phyloP scores from a whole-genome alignment of 1,140 invertebrate species.

The Gryllus bimaculatus region DNA sequence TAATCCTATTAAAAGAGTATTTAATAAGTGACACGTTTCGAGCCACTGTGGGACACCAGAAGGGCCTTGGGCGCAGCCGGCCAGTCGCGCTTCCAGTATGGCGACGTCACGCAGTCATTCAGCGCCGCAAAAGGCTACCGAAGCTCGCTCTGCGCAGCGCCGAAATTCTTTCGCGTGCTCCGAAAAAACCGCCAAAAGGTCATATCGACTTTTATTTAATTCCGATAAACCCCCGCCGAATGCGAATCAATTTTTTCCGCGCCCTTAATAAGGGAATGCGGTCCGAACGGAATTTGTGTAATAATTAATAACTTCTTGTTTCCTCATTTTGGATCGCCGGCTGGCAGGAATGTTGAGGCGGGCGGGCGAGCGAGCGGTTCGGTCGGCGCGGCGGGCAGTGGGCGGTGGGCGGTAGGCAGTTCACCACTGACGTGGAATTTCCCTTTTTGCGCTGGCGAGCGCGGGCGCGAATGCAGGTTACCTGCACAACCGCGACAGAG shows the following conservation, averaged over 20 bases:
- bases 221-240: neutral
- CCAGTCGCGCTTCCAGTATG: too few species aligned
- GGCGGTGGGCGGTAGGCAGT: neutral
- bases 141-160: too few species aligned
- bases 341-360: neutral
- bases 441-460: neutral
- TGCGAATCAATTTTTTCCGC: neutral
- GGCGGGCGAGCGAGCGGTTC: neutral
- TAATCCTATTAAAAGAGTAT: too few species aligned
- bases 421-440: neutral
- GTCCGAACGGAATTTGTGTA: neutral
- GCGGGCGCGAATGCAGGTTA: neutral
- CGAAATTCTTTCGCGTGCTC: too few species aligned
- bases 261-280: neutral
- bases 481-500: neutral
- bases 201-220: neutral
- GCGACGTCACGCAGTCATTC: too few species aligned
- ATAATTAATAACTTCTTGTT: constrained; percentile 1
- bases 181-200: neutral
- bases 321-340: neutral
- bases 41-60: too few species aligned
- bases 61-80: too few species aligned
- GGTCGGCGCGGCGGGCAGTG: too few species aligned
- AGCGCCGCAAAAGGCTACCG: too few species aligned
- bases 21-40: too few species aligned